Percentiles rank a stretch among this genome's conserved stretches.
Evolutionary conservation across 2,888 invertebrate species (phyloP).

Genomic region (Lepidonotus clava): DNA sequence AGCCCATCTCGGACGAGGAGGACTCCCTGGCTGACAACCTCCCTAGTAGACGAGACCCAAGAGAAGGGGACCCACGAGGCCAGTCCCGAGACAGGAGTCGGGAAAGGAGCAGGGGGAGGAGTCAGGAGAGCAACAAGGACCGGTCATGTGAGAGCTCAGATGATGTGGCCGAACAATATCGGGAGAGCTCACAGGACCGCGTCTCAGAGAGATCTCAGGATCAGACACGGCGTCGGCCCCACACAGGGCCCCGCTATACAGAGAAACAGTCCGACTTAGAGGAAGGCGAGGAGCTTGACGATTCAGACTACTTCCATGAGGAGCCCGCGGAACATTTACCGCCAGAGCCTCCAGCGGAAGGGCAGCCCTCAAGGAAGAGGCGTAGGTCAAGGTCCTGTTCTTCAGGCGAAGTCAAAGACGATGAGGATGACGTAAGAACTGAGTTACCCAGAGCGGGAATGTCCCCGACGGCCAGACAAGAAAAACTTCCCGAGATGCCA

Average conservation of each 20-base stretch:
- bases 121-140: not conserved
- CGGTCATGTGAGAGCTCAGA: not conserved
- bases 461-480: slow-evolving; percentile 17
- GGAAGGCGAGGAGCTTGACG: not conserved
- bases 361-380: not conserved
- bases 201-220: not conserved
- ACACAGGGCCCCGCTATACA: not conserved
- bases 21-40: slow-evolving; percentile 5
- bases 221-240: not conserved
- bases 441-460: slow-evolving; percentile 32
- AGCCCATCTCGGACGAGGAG: slow-evolving; percentile 38
- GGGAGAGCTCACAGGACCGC: not conserved
- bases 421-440: not conserved
- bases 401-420: slow-evolving; percentile 34
- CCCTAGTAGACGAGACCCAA: not conserved
- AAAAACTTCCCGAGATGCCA: not conserved
- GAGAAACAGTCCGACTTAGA: not conserved
- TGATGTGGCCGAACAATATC: not conserved
- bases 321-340: not conserved
- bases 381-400: slow-evolving; percentile 9
- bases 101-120: not conserved
- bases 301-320: not conserved
- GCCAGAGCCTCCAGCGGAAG: slow-evolving; percentile 2
- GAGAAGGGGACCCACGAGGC: not conserved
- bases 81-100: not conserved